Percentiles rank a stretch among this genome's conserved stretches.
Conservation (phyloP, 2,113 vertebrate species). For the Addax nasomaculatus region DNA sequence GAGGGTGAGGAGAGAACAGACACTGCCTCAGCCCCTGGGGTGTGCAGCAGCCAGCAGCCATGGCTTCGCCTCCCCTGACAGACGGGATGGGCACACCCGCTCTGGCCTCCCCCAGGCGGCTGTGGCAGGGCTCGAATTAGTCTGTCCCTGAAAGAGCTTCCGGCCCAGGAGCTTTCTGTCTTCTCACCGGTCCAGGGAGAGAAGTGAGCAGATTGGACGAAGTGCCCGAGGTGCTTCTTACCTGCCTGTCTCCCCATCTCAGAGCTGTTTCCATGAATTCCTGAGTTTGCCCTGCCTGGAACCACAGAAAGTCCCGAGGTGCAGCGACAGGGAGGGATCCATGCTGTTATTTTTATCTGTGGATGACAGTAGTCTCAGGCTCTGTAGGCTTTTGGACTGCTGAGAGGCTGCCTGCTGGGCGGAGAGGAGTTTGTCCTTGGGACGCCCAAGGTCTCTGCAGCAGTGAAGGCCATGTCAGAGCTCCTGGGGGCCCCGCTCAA, state of each 20-base stretch:
- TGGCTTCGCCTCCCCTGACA: accelerated
- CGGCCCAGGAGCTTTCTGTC: accelerated
- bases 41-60: not conserved
- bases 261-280: accelerated
- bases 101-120: accelerated
- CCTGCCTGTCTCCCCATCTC: accelerated
- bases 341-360: not conserved
- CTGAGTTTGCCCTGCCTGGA: not conserved
- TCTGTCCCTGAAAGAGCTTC: not conserved
- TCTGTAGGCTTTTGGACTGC: accelerated
- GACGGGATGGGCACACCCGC: accelerated
- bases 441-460: accelerated
- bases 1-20: accelerated
- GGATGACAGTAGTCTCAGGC: not conserved
- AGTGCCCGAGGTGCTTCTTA: accelerated
- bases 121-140: accelerated
- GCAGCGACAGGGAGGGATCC: accelerated
- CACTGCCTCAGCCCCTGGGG: not conserved
- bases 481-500: accelerated
- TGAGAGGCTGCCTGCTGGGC: accelerated
- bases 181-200: not conserved
- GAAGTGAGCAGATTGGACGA: accelerated
- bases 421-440: not conserved
- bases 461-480: accelerated
- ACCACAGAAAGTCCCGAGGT: accelerated